Conservation (phyloP, 2,888 invertebrate species). For the Phortica magna region DNA sequence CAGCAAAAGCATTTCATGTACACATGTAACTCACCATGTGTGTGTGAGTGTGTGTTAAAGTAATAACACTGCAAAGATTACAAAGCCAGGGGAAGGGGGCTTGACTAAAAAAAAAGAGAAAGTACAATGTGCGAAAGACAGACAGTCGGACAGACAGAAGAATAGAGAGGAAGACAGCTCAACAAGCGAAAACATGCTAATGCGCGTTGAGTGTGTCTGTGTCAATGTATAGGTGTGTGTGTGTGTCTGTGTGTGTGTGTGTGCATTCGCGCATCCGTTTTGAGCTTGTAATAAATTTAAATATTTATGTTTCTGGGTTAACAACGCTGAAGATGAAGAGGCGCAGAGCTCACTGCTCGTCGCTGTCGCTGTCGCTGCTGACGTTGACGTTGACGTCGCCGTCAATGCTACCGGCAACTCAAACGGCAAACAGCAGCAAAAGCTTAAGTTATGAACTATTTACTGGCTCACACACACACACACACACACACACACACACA, state of each 20-base stretch:
- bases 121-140: neutral
- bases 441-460: neutral
- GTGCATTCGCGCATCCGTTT: slow-evolving; percentile 11
- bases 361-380: neutral
- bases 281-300: slow-evolving; percentile 52
- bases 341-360: neutral
- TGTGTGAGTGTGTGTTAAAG: neutral
- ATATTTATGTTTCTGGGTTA: slow-evolving; percentile 71
- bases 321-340: slow-evolving; percentile 44
- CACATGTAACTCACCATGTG: neutral
- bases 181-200: neutral
- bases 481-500: slow-evolving; percentile 12
- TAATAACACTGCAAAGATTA: neutral
- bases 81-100: neutral
- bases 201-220: neutral
- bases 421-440: too few relatives aligned
- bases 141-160: neutral
- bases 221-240: neutral
- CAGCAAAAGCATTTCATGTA: neutral
- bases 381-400: neutral
- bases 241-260: slow-evolving; percentile 5
- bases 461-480: neutral
- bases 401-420: neutral
- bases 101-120: neutral
- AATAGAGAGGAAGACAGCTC: neutral